phyloP scores from a whole-genome alignment of 2,888 invertebrate species.

The Parelbella ahira region DNA sequence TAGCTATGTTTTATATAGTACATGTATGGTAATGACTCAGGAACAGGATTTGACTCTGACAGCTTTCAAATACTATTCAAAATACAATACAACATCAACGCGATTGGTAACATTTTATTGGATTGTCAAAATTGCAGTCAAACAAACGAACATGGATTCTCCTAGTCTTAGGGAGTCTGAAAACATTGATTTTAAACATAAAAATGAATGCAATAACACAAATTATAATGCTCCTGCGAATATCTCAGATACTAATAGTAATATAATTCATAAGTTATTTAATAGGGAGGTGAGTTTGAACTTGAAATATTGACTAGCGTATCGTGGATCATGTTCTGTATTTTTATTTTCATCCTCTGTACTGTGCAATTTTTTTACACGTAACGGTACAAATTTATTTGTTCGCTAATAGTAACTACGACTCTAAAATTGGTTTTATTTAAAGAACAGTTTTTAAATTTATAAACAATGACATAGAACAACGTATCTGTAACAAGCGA shows the following conservation, averaged over 20 bases:
- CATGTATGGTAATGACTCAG: too few relatives aligned
- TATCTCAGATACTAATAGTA: constrained; percentile 49
- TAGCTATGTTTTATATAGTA: too few relatives aligned
- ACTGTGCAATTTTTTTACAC: neutral
- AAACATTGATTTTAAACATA: constrained; percentile 48
- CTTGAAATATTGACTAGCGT: constrained; percentile 29
- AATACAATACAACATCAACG: too few relatives aligned
- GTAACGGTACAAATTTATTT: neutral
- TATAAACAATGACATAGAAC: neutral
- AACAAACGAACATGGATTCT: constrained; percentile 78
- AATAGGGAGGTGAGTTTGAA: constrained; percentile 80
- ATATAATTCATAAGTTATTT: constrained; percentile 77
- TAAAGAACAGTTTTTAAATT: too few relatives aligned
- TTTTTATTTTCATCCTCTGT: constrained; percentile 11
- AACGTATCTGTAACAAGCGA: constrained; percentile 7
- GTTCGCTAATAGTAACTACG: too few relatives aligned
- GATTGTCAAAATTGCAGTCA: constrained; percentile 46
- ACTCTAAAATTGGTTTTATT: too few relatives aligned
- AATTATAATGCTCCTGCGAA: constrained; percentile 46
- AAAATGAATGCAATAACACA: constrained; percentile 50
- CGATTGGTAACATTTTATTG: constrained; percentile 18
- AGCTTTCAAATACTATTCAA: too few relatives aligned
- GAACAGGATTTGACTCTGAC: too few relatives aligned
- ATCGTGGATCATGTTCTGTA: neutral
- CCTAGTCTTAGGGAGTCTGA: constrained; percentile 51